These are phyloP conservation scores for Gymnothorax javanicus DNA, from an alignment of 2,797 vertebrate species.

Conservation along the genomic window DNA sequence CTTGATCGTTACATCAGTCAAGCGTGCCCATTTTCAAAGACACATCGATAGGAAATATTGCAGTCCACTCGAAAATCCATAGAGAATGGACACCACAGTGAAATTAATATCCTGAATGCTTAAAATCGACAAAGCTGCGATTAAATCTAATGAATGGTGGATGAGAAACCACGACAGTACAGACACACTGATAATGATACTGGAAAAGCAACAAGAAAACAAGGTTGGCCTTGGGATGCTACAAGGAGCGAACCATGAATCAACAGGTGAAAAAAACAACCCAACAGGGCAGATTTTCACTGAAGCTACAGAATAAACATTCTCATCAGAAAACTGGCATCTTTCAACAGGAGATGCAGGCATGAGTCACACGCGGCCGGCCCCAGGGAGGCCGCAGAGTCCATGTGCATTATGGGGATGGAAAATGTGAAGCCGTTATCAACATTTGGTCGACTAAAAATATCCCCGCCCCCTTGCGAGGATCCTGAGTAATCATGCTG, in stretches of 20 bases:
- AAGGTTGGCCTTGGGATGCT: neutral
- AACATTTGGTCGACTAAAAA: conserved; percentile 13
- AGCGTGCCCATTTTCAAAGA: too few species aligned
- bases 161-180: neutral
- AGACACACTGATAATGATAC: neutral
- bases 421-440: conserved; percentile 16
- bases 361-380: neutral
- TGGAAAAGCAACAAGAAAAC: neutral
- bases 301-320: neutral
- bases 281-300: neutral
- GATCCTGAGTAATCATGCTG: conserved; percentile 12
- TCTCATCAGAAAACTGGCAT: neutral
- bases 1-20: too few species aligned
- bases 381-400: neutral
- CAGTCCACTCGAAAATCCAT: too few species aligned
- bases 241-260: neutral
- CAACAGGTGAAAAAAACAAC: neutral
- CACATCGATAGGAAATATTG: too few species aligned
- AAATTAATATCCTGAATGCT: too few species aligned
- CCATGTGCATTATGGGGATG: conserved; percentile 13
- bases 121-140: too few species aligned
- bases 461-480: conserved; percentile 3
- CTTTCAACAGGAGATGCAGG: neutral
- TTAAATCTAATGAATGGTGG: neutral
- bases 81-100: too few species aligned